Conservation (phyloP, 2,888 invertebrate genomes). For the Lithodes maja region DNA sequence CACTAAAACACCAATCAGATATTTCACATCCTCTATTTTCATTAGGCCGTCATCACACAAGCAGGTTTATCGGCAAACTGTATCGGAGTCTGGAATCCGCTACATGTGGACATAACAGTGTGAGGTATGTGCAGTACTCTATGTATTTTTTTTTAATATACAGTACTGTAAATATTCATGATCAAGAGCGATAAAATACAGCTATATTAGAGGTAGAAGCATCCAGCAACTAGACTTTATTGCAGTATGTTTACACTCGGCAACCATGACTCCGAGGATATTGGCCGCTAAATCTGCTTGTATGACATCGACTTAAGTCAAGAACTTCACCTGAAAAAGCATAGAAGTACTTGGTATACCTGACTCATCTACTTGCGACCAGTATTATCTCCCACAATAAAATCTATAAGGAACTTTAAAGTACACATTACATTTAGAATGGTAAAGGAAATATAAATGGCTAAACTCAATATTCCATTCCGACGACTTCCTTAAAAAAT, state of each 20-base stretch:
- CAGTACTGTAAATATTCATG: not conserved
- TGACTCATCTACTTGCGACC: not conserved
- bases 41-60: not conserved
- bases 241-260: too few relatives aligned
- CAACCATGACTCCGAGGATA: too few relatives aligned
- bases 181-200: not conserved
- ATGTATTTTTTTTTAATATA: not conserved
- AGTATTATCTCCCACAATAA: not conserved
- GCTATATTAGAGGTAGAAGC: too few relatives aligned
- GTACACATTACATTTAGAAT: not conserved
- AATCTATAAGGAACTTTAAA: not conserved
- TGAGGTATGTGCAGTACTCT: not conserved
- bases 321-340: conserved; percentile 14
- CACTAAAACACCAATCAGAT: not conserved
- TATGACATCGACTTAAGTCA: too few relatives aligned
- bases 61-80: too few relatives aligned
- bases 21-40: conserved; percentile 27
- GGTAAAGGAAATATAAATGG: not conserved
- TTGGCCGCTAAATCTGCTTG: too few relatives aligned
- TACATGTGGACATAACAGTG: too few relatives aligned
- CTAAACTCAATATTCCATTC: not conserved
- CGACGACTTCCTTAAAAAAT: not conserved
- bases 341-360: not conserved
- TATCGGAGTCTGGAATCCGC: too few relatives aligned
- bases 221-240: too few relatives aligned